Base-by-base conservation (phyloP, 2,888 invertebrate genomes). In the Nomada flava region DNA sequence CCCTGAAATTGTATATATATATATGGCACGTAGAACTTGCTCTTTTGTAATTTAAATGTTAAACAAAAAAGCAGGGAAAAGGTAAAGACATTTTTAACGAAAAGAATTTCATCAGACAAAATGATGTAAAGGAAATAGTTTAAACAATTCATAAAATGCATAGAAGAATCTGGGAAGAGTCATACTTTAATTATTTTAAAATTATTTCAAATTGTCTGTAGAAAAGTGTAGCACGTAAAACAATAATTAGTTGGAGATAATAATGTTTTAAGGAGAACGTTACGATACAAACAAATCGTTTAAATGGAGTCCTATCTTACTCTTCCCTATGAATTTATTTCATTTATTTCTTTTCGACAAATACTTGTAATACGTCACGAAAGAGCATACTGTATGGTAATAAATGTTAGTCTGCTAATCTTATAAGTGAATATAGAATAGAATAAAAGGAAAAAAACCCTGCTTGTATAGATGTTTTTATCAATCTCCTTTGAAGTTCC, bases 371-470 rank as follows among this genome's bases (percentile, higher is more conserved):
- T 57, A 60, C 44, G 36, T 42, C 75, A 75, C 59, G 75, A 80
- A 76, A 86, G 85, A 86, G 81, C 86, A 84, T 89, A 85, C 79
- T 85, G 90, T 83, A 86, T 86, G 85, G 87, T 86, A 82, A 85
- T 92, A 87, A 92, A 92, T 92, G 90, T 92, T 91, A 90, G 91
- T 91, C 86, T 89, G 90, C 89, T 91, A 90, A 86, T 89, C 89
- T 86, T 88, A 91, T 91, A 90, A 91, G 50, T 62, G 55, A 79
- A 87, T 90, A 91, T 88, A 86, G 89, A 91, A 88, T 89, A 85
- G 90, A 92, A 92, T 91, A 75, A 79, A 82, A 81, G 47, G 15
- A 26, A 75, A 79, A 36, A 92, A 91, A 90, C 88, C 23, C 74
- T 81, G 82, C 87, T 90, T 86, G 86, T 89, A 82, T 13, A 74